Evolutionary conservation across 2,797 vertebrate genomes (phyloP).

Genomic region (Tangara arthus): DNA sequence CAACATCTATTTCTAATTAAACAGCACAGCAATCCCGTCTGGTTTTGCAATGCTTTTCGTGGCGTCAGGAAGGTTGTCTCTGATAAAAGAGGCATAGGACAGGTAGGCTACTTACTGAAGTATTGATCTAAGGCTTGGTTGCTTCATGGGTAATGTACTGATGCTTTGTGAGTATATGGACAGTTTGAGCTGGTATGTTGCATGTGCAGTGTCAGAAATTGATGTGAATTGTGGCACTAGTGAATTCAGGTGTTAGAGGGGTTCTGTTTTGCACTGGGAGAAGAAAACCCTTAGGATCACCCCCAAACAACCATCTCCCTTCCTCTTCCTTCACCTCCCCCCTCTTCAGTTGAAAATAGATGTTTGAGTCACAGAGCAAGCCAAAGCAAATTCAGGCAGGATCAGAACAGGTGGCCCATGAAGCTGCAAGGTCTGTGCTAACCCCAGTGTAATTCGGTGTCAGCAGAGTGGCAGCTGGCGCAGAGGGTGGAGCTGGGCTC

Average conservation of each 20-base stretch:
- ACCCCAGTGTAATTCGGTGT: not conserved
- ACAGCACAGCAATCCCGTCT: not conserved
- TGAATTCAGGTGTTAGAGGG: not conserved
- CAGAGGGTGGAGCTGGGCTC: not conserved
- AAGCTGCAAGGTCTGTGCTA: not conserved
- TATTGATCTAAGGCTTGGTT: not conserved
- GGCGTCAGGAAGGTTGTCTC: not conserved
- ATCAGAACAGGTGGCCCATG: not conserved
- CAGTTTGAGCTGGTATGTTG: not conserved
- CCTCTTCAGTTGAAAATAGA: not conserved
- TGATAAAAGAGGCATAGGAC: conserved; percentile 10
- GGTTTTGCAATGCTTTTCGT: conserved; percentile 13
- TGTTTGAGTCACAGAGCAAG: not conserved
- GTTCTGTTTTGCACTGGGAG: not conserved
- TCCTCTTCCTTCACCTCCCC: not conserved
- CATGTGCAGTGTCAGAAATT: not conserved
- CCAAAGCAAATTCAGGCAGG: not conserved
- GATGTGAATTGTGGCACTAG: not conserved
- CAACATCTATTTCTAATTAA: not conserved
- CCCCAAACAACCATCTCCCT: not conserved
- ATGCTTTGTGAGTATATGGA: not conserved
- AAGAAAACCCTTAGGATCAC: not conserved
- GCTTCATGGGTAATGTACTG: not conserved
- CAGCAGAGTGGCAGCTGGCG: not conserved
- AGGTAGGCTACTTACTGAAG: not conserved